Percentiles rank a stretch among this genome's conserved stretches.
Conservation (phyloP, 2,888 invertebrate genomes). For the Tipula confusa region DNA sequence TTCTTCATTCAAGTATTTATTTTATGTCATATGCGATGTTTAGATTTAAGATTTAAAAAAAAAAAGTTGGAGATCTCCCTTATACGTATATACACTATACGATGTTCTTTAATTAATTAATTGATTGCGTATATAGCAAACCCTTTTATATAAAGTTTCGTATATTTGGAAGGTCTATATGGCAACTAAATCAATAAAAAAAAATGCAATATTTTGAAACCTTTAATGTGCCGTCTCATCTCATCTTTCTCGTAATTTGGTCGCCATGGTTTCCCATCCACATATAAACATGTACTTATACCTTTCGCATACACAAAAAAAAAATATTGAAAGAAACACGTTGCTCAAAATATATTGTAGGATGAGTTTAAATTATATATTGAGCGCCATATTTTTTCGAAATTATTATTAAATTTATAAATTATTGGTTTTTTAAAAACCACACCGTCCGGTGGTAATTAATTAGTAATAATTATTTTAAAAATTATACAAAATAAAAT, state of each 20-base stretch:
- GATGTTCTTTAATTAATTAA: slow-evolving; percentile 3
- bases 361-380: neutral
- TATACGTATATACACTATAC: neutral
- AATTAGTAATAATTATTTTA: slow-evolving; percentile 14
- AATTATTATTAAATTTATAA: neutral
- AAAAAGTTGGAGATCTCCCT: neutral
- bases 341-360: neutral
- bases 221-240: slow-evolving; percentile 3
- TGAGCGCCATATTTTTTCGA: neutral
- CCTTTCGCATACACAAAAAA: neutral
- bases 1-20: slow-evolving; percentile 26
- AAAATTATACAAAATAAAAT: neutral
- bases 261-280: slow-evolving; percentile 12
- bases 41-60: slow-evolving; percentile 13
- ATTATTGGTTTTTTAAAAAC: neutral
- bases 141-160: neutral
- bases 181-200: neutral
- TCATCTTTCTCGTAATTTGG: neutral
- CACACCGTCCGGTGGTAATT: slow-evolving; percentile 17
- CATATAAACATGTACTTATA: neutral
- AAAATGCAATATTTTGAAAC: slow-evolving; percentile 4
- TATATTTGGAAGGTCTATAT: too few relatives aligned
- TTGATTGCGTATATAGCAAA: neutral
- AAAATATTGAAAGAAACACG: neutral
- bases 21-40: slow-evolving; percentile 28